These are phyloP conservation scores for Macroglossus sobrinus DNA, from an alignment of 2,113 vertebrate species.

Conservation along the genomic window DNA sequence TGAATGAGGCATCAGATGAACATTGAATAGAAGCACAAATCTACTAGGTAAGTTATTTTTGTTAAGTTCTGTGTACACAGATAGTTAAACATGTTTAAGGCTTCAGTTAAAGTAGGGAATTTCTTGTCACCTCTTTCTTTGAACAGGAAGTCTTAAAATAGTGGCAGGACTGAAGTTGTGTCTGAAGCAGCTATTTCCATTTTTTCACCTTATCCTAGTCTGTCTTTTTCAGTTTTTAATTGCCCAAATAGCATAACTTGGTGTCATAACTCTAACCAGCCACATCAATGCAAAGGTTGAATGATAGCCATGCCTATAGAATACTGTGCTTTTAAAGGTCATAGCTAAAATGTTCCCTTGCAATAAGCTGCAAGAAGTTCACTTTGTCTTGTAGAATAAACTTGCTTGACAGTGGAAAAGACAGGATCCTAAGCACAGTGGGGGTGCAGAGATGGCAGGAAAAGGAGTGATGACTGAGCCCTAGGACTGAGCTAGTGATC, in stretches of 20 bases:
- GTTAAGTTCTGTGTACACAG: background rate
- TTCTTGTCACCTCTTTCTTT: conserved; percentile 4
- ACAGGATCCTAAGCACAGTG: background rate
- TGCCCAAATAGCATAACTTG: background rate
- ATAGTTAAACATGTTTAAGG: background rate
- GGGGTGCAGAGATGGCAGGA: background rate
- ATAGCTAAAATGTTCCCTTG: background rate
- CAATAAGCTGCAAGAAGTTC: conserved; percentile 1
- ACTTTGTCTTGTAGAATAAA: background rate
- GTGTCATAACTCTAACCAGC: conserved; percentile 3
- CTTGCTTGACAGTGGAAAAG: background rate
- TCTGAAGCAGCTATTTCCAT: background rate
- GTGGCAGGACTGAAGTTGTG: background rate
- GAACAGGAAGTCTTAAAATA: conserved; percentile 21
- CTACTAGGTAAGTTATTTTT: background rate
- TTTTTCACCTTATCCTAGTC: background rate
- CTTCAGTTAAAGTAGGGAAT: background rate
- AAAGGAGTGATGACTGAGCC: background rate
- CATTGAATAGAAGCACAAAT: background rate
- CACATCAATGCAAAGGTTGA: background rate
- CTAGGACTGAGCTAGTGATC: background rate
- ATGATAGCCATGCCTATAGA: background rate
- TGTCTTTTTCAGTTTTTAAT: conserved; percentile 44
- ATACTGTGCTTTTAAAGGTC: conserved; percentile 52
- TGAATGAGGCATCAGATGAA: background rate